Evolutionary conservation across 2,113 vertebrate genomes (phyloP).

Genomic region (Lutjanus erythropterus): DNA sequence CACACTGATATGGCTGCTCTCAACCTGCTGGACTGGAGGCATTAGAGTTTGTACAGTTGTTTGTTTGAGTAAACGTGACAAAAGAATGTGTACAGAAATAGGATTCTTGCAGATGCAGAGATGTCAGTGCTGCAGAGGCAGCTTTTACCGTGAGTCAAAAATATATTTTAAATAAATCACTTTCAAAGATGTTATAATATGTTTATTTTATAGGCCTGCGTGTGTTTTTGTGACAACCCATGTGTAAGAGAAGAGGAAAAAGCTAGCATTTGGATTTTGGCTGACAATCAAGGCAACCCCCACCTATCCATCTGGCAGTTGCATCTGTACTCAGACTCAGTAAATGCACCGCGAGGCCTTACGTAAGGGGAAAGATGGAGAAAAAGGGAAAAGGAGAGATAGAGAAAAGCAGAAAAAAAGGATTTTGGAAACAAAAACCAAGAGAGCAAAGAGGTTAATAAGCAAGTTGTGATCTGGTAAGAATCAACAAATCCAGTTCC

Average conservation of each 20-base stretch:
- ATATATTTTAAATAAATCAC: background rate
- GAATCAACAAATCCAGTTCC: slow-evolving; percentile 22
- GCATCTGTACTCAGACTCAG: slow-evolving; percentile 47
- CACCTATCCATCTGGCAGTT: slow-evolving; percentile 59
- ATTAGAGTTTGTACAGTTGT: background rate
- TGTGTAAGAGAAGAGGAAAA: background rate
- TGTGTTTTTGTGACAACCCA: slow-evolving; percentile 1
- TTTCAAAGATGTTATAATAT: background rate
- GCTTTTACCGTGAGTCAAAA: background rate
- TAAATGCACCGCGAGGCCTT: slow-evolving; percentile 16
- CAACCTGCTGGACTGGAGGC: background rate
- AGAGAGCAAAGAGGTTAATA: background rate
- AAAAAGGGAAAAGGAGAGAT: background rate
- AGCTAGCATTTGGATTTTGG: slow-evolving; percentile 41
- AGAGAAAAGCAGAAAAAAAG: background rate
- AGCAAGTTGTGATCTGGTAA: background rate
- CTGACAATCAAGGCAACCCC: slow-evolving; percentile 49
- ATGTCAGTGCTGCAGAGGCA: background rate
- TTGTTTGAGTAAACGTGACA: background rate
- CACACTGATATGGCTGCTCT: background rate
- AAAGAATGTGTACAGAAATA: background rate
- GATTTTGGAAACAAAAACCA: background rate
- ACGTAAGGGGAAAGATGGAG: slow-evolving; percentile 25
- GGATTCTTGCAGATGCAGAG: background rate
- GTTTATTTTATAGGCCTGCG: slow-evolving; percentile 2